These are phyloP conservation scores for Raphicerus campestris DNA, from an alignment of 2,113 vertebrate genomes.

Conservation along the genomic window DNA sequence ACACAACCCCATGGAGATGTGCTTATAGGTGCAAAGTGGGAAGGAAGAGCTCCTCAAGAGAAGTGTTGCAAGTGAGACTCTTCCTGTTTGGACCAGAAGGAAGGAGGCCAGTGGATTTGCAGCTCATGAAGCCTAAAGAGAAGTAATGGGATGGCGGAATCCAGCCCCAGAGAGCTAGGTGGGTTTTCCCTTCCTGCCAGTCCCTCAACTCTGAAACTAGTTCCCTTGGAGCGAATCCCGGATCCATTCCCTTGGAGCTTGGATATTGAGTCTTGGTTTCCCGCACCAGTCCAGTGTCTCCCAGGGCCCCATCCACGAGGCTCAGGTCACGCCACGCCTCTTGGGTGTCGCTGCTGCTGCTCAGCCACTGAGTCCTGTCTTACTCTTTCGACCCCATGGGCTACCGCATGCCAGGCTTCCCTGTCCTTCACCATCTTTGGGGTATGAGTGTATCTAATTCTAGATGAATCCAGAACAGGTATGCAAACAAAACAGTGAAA, in stretches of 20 bases:
- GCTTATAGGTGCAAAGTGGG: not conserved
- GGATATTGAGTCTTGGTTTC: not conserved
- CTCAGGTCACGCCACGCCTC: not conserved
- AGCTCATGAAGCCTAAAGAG: not conserved
- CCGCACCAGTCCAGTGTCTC: not conserved
- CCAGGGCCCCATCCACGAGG: not conserved
- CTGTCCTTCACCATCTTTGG: not conserved
- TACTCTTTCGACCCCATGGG: not conserved
- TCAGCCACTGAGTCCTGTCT: not conserved
- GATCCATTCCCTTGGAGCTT: not conserved
- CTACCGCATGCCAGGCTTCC: not conserved
- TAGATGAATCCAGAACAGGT: not conserved
- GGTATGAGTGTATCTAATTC: not conserved
- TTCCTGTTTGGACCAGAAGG: not conserved
- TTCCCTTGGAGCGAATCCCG: not conserved
- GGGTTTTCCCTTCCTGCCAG: not conserved
- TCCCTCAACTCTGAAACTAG: not conserved
- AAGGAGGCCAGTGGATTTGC: not conserved
- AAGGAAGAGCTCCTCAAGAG: not conserved
- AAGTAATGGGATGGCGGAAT: not conserved
- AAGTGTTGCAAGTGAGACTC: not conserved
- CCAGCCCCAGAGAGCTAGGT: not conserved
- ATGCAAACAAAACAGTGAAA: not conserved
- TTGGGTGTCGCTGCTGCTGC: fast-evolving
- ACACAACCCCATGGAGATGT: fast-evolving